Percentiles rank a stretch among this genome's conserved stretches.
Conservation (phyloP, 2,888 invertebrate genomes). For the Gastrophysa polygoni region DNA sequence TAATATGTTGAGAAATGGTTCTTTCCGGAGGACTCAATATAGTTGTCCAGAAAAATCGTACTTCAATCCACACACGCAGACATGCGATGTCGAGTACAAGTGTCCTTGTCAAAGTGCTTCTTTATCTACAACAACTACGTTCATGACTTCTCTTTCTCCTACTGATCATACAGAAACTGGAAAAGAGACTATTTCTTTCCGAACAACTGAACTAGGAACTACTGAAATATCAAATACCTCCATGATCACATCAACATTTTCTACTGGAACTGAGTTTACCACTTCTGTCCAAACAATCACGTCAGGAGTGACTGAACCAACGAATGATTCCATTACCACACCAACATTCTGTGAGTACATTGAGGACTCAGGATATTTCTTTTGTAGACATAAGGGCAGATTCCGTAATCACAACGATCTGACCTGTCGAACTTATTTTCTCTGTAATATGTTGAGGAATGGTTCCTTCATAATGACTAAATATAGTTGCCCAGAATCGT, state of each 20-base stretch:
- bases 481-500: conserved; percentile 3
- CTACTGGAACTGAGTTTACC: background rate
- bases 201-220: background rate
- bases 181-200: background rate
- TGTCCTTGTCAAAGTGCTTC: conserved; percentile 44
- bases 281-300: background rate
- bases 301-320: background rate
- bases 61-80: conserved; percentile 53
- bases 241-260: background rate
- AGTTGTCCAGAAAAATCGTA: conserved; percentile 30
- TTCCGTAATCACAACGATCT: conserved; percentile 56
- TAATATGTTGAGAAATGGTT: conserved; percentile 47
- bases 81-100: conserved; percentile 57
- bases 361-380: conserved; percentile 24
- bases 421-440: conserved; percentile 40
- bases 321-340: background rate
- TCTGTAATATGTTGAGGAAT: conserved; percentile 40
- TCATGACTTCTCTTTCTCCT: background rate
- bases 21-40: conserved; percentile 47
- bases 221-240: background rate
- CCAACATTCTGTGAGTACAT: background rate
- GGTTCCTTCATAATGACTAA: conserved; percentile 51
- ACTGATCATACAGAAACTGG: background rate
- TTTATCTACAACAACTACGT: background rate
- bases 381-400: conserved; percentile 54